Base-by-base conservation (phyloP, 2,888 invertebrate genomes). In the Hemaris fuciformis region DNA sequence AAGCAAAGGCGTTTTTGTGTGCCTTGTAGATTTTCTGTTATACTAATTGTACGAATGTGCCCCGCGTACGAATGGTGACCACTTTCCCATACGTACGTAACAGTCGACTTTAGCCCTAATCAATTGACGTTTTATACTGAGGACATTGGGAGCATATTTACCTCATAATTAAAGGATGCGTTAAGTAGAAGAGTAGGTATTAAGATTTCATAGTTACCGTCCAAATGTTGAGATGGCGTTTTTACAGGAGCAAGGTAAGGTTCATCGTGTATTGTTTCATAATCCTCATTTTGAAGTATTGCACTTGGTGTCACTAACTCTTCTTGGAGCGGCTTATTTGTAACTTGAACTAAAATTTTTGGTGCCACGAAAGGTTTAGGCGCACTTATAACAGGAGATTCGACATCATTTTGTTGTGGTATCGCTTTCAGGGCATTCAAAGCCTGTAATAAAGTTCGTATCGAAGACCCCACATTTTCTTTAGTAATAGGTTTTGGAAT, bases 381-480 rank as follows among this genome's bases (percentile, higher is more conserved):
- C 38, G 87, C 87, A 77, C 76, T 93, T 74, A 79, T 82, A 57
- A 75, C 80, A 68, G 76, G 92, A 68, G 74, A 72, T 68, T 81
- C 87, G 3, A 82, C 68, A 66, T 88, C 83, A 73, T 91, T 83
- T 66, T 93, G 79, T 67, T 91, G 86, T 71, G 85, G 79, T 57
- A 76, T 76, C 20, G 85, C 81, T 73, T 95, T 96, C 57, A 97
- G 87, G 62, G 95, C 94, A 75, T 95, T 95, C 57, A 97, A 85
- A 64, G 97, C 96, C 79, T 95, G 95, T 13, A 97, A 93, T 63
- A 97, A 87, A 0, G 96, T 97, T 77, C 94, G 94, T 66, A 97
- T 96, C 57, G 96, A 97, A 65, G 95, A 94, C 71, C 96, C 96
- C 53, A 97, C 95, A 74, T 97, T 97, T 69, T 96, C 95, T 60